These are phyloP conservation scores for Mylabris phalerata DNA, from an alignment of 1,140 invertebrate genomes.

Conservation along the genomic window DNA sequence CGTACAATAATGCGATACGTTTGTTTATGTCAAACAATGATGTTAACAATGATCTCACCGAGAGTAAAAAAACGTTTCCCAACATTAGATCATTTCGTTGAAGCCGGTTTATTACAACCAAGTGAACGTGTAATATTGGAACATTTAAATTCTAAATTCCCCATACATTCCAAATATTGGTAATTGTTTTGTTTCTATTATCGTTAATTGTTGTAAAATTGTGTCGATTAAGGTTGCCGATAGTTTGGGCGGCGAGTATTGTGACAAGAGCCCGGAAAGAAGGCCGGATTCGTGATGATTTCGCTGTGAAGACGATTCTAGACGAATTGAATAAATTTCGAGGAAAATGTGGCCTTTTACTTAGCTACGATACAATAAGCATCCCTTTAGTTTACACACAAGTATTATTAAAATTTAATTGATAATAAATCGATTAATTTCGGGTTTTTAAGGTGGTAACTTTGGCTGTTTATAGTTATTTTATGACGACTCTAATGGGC, in stretches of 20 bases:
- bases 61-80: conserved; percentile 75
- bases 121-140: conserved; percentile 65
- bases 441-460: conserved; percentile 68
- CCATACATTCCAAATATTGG: conserved; percentile 74
- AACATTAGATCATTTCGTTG: conserved; percentile 68
- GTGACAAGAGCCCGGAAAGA: conserved; percentile 82
- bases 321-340: conserved; percentile 86
- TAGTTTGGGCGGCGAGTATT: conserved; percentile 88
- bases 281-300: conserved; percentile 85
- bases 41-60: conserved; percentile 63
- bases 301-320: conserved; percentile 84
- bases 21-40: conserved; percentile 61
- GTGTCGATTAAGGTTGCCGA: conserved; percentile 58
- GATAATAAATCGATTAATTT: neutral
- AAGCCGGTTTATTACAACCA: conserved; percentile 63
- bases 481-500: conserved; percentile 73
- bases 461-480: conserved; percentile 86
- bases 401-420: conserved; percentile 42
- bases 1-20: conserved; percentile 66
- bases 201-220: conserved; percentile 1
- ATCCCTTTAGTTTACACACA: conserved; percentile 92
- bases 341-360: conserved; percentile 69
- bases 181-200: conserved; percentile 20
- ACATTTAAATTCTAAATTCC: conserved; percentile 60
- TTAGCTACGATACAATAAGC: conserved; percentile 86